Base-by-base conservation (phyloP, 35 echinoderm and acorn worm genomes). In the Lytechinus pictus region DNA sequence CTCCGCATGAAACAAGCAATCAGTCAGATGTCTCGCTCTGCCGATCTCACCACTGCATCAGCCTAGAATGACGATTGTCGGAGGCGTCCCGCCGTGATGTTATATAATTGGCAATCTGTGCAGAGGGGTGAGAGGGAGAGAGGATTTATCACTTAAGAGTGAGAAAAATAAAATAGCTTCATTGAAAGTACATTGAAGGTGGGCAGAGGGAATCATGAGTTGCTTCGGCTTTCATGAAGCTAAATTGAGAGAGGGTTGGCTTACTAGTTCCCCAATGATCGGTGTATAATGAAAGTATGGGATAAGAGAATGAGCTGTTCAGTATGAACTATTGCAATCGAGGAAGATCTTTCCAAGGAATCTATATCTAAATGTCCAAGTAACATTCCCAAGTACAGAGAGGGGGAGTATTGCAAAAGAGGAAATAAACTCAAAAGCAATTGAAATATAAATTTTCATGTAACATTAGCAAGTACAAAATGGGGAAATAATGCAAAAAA, bases 71-170 rank as follows among this genome's bases (percentile, higher is more conserved):
- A 79, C 19, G 66, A 8, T 79, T 79, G 66, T 79, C n/a, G 19
- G 21, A 79, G 66, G 66, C 66, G 66, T 79, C 66, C 66, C 66
- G 66, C 66, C n/a, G 66, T 79, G 66, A 24, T 24, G 66, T 79
- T 79, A 79, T 79, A 79, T 79, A 79, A 79, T 79, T 79, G 66
- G 66, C 66, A 79, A 79, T 79, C 66, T 79, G 66, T 79, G 16
- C 66, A 79, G 66, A 24, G 66, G n/a, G 66, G 66, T 79, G 66
- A 7, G 66, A 79, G 66, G 21, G n/a, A 79, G 14, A 79, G 66
- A 79, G n/a, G 66, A 24, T 79, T 79, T 16, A 79, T 79, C 66
- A n/a, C 8, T 3, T 79, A 79, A n/a, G 66, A 79, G 66, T 79
- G 66, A 24, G 66, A 79, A 79, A 79, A 79, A 79, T 79, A 79